Percentiles rank a stretch among this genome's conserved stretches.
Conservation (phyloP, 2,113 vertebrate genomes). For the Xyliphius kryptos region DNA sequence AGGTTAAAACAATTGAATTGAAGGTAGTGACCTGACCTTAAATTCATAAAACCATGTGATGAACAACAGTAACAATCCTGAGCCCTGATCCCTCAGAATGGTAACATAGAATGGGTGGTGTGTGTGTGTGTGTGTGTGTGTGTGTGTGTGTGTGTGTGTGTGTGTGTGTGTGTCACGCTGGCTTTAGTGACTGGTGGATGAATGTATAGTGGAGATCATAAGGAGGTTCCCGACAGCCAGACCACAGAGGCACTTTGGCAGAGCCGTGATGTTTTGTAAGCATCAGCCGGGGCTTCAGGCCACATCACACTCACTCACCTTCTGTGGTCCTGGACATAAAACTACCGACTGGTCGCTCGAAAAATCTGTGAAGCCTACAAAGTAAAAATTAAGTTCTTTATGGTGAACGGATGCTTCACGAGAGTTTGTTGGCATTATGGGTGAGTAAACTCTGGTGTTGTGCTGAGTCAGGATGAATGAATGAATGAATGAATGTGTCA, state of each 20-base stretch:
- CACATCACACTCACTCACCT: background rate
- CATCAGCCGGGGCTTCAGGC: slow-evolving; percentile 10
- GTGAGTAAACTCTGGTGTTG: slow-evolving; percentile 16
- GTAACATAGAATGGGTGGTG: background rate
- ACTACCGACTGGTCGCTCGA: no score
- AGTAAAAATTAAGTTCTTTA: no score
- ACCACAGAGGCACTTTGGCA: slow-evolving; percentile 9
- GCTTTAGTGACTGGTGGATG: slow-evolving; percentile 11
- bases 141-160: slow-evolving; percentile 3
- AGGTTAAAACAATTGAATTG: no score
- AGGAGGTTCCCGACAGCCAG: background rate
- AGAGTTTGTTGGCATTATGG: slow-evolving; percentile 11
- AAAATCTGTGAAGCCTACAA: no score
- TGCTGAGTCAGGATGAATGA: slow-evolving; percentile 1
- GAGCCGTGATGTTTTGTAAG: slow-evolving; percentile 18
- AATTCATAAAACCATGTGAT: no score
- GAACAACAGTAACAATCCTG: no score
- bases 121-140: background rate
- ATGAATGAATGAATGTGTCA: slow-evolving; percentile 11
- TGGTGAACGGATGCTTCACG: background rate
- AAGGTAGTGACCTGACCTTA: no score
- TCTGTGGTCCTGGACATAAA: background rate
- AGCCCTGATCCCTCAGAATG: no score
- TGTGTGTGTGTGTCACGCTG: background rate
- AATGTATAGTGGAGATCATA: background rate